Percentiles rank a stretch among this genome's conserved stretches.
phyloP scores from a whole-genome alignment of 2,888 invertebrate genomes.

The Conops quadrifasciatus region DNA sequence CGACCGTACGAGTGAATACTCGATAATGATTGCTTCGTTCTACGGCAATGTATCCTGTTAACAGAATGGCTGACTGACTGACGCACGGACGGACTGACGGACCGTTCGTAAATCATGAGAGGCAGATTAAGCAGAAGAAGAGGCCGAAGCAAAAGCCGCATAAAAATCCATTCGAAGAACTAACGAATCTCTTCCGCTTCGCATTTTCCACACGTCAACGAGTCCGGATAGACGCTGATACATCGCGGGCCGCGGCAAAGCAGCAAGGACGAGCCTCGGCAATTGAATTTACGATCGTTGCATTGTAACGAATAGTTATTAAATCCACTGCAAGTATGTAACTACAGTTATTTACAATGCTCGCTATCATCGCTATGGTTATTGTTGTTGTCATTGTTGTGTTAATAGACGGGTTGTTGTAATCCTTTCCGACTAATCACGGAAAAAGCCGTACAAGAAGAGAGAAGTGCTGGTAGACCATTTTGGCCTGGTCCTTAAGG shows the following conservation, averaged over 20 bases:
- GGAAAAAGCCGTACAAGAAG: background rate
- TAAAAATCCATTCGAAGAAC: conserved; percentile 13
- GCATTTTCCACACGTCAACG: conserved; percentile 28
- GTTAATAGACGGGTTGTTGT: background rate
- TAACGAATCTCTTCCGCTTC: conserved; percentile 24
- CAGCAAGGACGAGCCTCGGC: background rate
- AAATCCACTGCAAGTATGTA: conserved; percentile 5
- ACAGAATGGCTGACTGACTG: background rate
- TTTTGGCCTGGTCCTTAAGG: background rate
- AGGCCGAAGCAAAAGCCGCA: background rate
- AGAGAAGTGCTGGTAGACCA: background rate
- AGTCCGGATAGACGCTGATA: background rate
- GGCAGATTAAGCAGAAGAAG: background rate
- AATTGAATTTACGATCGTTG: conserved; percentile 31
- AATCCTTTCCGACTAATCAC: background rate
- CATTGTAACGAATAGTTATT: conserved; percentile 26
- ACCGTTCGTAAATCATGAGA: background rate
- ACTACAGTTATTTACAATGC: too few species aligned
- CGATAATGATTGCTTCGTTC: background rate
- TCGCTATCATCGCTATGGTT: background rate
- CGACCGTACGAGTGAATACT: background rate
- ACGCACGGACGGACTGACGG: background rate
- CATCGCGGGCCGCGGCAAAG: background rate
- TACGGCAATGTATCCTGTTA: background rate
- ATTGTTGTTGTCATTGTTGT: background rate